Conservation (phyloP, 2,113 vertebrate genomes). For the Platysternon megacephalum region DNA sequence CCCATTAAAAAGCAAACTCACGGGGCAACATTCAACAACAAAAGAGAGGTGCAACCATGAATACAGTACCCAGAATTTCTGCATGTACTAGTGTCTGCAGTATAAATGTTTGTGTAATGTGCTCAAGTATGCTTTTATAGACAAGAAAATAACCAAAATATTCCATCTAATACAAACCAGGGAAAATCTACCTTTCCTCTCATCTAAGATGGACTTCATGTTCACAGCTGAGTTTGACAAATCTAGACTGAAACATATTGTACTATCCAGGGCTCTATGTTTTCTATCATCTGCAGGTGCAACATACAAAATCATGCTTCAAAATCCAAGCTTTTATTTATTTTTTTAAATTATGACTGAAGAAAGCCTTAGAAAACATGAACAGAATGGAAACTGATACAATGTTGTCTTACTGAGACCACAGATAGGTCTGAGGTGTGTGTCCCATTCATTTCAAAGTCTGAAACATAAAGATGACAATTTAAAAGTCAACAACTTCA, state of each 20-base stretch:
- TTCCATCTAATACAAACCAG: neutral
- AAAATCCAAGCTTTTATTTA: neutral
- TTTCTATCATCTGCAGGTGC: neutral
- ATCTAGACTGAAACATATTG: neutral
- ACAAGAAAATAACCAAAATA: neutral
- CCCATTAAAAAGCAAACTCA: neutral
- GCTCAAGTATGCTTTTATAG: fast-evolving
- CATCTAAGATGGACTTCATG: neutral
- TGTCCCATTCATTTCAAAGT: neutral
- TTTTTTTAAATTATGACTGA: neutral
- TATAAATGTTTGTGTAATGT: neutral
- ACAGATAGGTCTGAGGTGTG: neutral
- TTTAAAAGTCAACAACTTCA: neutral
- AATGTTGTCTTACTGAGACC: neutral
- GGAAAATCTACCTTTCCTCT: neutral
- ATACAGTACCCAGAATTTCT: neutral
- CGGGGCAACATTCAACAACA: neutral
- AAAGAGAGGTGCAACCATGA: neutral
- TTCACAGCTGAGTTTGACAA: neutral
- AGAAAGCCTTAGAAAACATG: neutral
- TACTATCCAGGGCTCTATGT: neutral
- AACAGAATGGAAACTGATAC: neutral
- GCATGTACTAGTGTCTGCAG: neutral
- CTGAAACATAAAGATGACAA: neutral
- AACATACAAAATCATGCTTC: neutral